Evolutionary conservation across 1,140 invertebrate species (phyloP).

Genomic region (honey bee (Apis mellifera)): Amel_HAv3.1 CM009935.2:4193001-4193500

Average conservation of each 20-base stretch:
- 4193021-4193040: too few species aligned
- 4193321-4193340: neutral
- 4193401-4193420: neutral
- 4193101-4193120: too few species aligned
- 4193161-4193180: too few species aligned
- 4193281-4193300: neutral
- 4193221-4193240: neutral
- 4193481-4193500: neutral
- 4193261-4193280: neutral
- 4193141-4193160: neutral
- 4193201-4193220: neutral
- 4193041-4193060: too few species aligned
- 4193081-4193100: too few species aligned
- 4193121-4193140: neutral
- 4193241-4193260: neutral
- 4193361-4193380: neutral
- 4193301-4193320: neutral
- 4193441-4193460: neutral
- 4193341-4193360: neutral
- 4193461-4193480: constrained; percentile 39
- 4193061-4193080: too few species aligned
- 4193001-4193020: too few species aligned
- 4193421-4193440: neutral
- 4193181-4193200: neutral
- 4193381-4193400: neutral